Evolutionary conservation across 35 echinoderm and acorn worm genomes (phyloP), one percentile per base, ranked within the genome.

Genomic region (Stichopus chloronotus): DNA sequence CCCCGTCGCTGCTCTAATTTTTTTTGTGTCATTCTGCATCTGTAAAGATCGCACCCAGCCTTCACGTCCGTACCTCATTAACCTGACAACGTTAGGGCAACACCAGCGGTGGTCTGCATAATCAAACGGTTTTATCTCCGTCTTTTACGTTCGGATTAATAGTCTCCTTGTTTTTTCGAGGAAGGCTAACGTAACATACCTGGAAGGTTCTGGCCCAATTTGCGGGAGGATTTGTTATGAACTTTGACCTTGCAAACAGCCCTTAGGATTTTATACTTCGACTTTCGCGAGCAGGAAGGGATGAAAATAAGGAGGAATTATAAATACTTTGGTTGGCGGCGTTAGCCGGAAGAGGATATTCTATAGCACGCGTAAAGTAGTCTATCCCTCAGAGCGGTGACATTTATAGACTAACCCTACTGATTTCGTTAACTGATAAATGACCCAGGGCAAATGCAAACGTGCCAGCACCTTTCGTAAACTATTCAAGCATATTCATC

Each of bases 81-180:
- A 89, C 30, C 87, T 89, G 87, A 89, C 87, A 89, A 89, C 71
- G 87, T 89, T 89, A 89, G 87, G 57, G 87, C 19, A 89, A 89
- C 87, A 89, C 57, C 59, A 72, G 87, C 61, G 87, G 87, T 89
- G 59, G 87, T 89, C 60, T 72, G 87, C n/a, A 25, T 89, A 19
- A 25, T 52, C 21, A 61, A 72, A 57, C 30, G 13, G 87, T 65
- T 25, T 71, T 89, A 71, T 89, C 87, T 89, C 87, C n/a, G 3
- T 53, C 55, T 53, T 89, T 89, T 89, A 71, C 71, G 63, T 89
- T 65, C 52, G 52, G 63, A 89, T 72, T 63, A 69, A 87, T 12
- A 55, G 11, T 89, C 24, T 53, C 80, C 43, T n/a, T 58, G 87
- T 71, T 58, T 52, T 72, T 43, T 54, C 25, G 82, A 85, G 82